Evolutionary conservation across 1,140 invertebrate species (phyloP), one percentile per base, ranked within the genome.

Genomic region (Drosophila novamexicana): DNA sequence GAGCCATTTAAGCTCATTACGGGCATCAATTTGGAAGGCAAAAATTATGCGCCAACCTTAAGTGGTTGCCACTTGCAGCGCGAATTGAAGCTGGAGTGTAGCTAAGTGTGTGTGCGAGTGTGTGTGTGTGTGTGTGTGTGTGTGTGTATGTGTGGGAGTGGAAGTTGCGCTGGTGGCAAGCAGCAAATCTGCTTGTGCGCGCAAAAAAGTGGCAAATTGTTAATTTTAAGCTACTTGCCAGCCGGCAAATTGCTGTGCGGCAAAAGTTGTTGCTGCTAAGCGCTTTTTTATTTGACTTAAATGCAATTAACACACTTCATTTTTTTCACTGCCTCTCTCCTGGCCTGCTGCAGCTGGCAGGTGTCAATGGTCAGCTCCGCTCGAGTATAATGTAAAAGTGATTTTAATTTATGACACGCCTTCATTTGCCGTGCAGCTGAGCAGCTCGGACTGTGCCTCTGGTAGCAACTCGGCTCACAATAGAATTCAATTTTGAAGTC

Each of bases 1-100:
- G 88, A 90, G 88, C 86, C 88, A 90, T 90, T 90, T 90, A 90
- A 90, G 88, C 88, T 90, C 88, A 90, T 90, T 90, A 90, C 81
- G 79, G 83, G 82, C 88, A 90, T 90, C 88, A 90, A 86, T 90
- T 90, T 90, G 79, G 79, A 67, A 81, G 64, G 81, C 72, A 75
- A 83, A 75, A 80, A 80, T 80, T 80, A 80, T 80, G 77, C 77
- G 74, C 73, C 49, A 74, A 77, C 70, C 75, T 77, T 70, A 80
- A 80, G 77, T 80, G 77, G 70, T 67, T 80, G 62, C 77, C 77
- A 77, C 69, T 77, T 72, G 62, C 74, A 77, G 52, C 62, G 44
- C 59, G 44, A 61, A 52, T 44, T 47, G 70, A 50, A 18, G 59
- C 67, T 39, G 42, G 59, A 39, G 37, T 42, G 52, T 45, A 7